Percentiles rank a stretch among this genome's conserved stretches.
Conservation (phyloP, 2,797 vertebrate species). For the Parambassis ranga region DNA sequence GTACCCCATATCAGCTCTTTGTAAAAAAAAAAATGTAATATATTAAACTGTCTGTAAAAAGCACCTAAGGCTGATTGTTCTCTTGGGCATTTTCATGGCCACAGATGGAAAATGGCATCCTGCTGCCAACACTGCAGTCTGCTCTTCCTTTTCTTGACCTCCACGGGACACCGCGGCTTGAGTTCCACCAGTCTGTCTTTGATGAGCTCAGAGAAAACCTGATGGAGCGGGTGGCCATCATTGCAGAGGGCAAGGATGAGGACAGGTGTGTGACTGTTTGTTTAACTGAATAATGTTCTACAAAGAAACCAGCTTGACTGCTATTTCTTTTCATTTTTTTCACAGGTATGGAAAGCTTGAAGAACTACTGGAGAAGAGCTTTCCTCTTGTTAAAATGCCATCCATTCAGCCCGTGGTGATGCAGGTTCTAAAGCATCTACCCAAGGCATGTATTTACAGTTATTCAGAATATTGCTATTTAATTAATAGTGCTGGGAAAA, state of each 20-base stretch:
- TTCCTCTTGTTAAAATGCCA: conserved; percentile 96
- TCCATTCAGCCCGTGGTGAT: conserved; percentile 98
- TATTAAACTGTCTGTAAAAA: neutral
- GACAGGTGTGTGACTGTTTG: conserved; percentile 80
- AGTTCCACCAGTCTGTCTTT: conserved; percentile 98
- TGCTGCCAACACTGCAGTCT: conserved; percentile 95
- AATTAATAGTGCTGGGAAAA: too few species aligned
- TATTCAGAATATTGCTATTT: neutral
- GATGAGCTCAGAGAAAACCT: conserved; percentile 96
- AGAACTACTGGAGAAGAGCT: conserved; percentile 96
- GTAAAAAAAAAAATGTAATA: neutral
- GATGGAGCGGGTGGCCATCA: conserved; percentile 91
- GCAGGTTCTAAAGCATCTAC: conserved; percentile 97
- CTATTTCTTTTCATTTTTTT: neutral
- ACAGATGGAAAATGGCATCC: conserved; percentile 95
- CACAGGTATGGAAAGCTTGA: conserved; percentile 92
- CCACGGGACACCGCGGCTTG: conserved; percentile 93
- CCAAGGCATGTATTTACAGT: conserved; percentile 82
- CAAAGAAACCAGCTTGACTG: neutral
- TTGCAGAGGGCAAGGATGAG: conserved; percentile 93
- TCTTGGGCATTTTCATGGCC: neutral
- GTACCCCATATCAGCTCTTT: rapidly evolving
- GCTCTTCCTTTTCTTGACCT: conserved; percentile 96
- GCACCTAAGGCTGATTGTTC: neutral
- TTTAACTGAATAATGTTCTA: neutral